These are phyloP conservation scores for Thaumatotibia leucotreta DNA, from an alignment of 1,140 invertebrate genomes.

Conservation along the genomic window DNA sequence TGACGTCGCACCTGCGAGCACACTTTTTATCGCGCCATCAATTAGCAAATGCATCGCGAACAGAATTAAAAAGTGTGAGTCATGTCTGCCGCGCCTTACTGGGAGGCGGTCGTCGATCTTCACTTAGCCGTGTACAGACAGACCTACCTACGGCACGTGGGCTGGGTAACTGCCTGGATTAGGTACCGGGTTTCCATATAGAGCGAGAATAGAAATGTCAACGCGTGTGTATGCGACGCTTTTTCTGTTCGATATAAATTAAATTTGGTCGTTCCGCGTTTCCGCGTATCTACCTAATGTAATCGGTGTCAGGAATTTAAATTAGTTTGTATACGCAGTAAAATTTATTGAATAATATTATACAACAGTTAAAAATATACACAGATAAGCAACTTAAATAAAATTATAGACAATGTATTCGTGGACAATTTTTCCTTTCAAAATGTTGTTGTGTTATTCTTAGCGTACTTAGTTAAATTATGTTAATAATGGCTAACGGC, in stretches of 20 bases:
- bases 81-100: background rate
- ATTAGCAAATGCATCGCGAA: background rate
- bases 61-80: background rate
- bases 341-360: too few species aligned
- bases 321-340: too few species aligned
- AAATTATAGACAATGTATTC: too few species aligned
- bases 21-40: background rate
- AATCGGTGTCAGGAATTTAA: too few species aligned
- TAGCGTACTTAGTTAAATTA: background rate
- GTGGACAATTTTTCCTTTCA: background rate
- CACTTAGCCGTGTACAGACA: background rate
- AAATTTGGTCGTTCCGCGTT: background rate
- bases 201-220: background rate
- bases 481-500: constrained; percentile 1
- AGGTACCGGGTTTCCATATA: background rate
- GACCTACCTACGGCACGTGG: background rate
- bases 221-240: background rate
- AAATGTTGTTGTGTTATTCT: constrained; percentile 2
- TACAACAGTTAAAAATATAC: too few species aligned
- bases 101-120: background rate
- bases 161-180: background rate
- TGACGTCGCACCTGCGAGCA: background rate
- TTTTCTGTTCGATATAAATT: background rate
- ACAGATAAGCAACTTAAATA: too few species aligned
- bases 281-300: background rate